Base-by-base conservation (phyloP, 2,888 invertebrate species). In the Agrochola macilenta region DNA sequence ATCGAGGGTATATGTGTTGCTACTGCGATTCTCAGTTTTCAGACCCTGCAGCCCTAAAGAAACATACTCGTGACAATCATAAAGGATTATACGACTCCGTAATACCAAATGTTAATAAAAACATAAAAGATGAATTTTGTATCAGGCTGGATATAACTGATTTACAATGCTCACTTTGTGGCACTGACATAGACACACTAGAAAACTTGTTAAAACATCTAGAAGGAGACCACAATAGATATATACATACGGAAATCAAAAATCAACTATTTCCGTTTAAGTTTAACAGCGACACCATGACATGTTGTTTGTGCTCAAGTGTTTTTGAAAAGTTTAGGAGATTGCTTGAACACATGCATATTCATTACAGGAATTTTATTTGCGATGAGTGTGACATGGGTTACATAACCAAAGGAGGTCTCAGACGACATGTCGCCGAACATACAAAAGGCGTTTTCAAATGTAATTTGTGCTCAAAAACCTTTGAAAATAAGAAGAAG, bases 401-500 rank as follows among this genome's bases (percentile, higher is more conserved):
- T 2, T 78, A 26, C 3, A n/a, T 78, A 5, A 79, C 61, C 46
- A 79, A 71, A 54, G 35, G 7, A 46, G n/a, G 35, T 0, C 35
- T 78, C 5, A 79, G 12, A 3, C 0, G 0, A 3, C 78, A 78
- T 23, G 1, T 70, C 5, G 9, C 11, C 3, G 5, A 0, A 46
- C 78, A 78, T 14, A 0, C 0, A 54, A 61, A 35, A 20, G 78
- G 71, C 17, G 54, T 39, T 30, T 79, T 20, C 5, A 63, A 79
- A 63, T 78, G 78, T 14, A 71, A 91, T 11, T 87, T 83, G n/a
- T 96, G 96, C 71, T 85, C 92, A 0, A 95, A 95, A 83, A 88
- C 93, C 0, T 96, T 94, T 74, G 90, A 93, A 3, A 94, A 94
- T 0, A 88, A 90, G 46, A 87, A 89, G 17, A 95, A 94, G 14